Evolutionary conservation across 2,797 vertebrate species (phyloP).

Genomic region (Decapterus maruadsi): DNA sequence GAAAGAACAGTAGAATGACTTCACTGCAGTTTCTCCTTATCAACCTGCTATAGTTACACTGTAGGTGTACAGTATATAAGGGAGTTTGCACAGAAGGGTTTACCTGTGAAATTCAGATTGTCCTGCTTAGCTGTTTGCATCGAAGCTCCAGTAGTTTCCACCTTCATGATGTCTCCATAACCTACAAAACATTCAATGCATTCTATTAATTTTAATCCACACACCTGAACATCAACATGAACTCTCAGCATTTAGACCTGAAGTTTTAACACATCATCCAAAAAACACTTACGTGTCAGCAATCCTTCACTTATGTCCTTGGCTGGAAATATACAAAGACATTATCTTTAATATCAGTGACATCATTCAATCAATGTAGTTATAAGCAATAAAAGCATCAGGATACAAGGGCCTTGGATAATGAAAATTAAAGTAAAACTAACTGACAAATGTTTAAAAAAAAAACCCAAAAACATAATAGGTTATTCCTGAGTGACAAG

Average conservation of each 20-base stretch:
- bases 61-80: neutral
- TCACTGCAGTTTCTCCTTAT: neutral
- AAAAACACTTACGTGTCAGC: neutral
- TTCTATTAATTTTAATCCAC: neutral
- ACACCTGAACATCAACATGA: neutral
- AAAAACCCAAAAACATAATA: too few species aligned
- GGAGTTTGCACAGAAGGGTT: too few species aligned
- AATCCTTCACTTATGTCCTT: neutral
- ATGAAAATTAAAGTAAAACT: neutral
- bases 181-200: constrained; percentile 2
- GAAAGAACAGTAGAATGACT: neutral
- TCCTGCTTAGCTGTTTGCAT: constrained; percentile 19
- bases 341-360: neutral
- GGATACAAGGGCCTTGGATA: neutral
- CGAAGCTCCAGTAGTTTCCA: constrained; percentile 38
- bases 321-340: neutral
- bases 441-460: too few species aligned
- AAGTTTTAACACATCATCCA: neutral
- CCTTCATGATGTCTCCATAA: constrained; percentile 11
- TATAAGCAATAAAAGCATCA: too few species aligned
- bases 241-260: too few species aligned
- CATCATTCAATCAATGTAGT: neutral
- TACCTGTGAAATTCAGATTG: neutral
- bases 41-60: neutral
- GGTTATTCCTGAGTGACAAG: neutral